Base-by-base conservation (phyloP, 1,140 invertebrate species). In the Choristoneura fumiferana region DNA sequence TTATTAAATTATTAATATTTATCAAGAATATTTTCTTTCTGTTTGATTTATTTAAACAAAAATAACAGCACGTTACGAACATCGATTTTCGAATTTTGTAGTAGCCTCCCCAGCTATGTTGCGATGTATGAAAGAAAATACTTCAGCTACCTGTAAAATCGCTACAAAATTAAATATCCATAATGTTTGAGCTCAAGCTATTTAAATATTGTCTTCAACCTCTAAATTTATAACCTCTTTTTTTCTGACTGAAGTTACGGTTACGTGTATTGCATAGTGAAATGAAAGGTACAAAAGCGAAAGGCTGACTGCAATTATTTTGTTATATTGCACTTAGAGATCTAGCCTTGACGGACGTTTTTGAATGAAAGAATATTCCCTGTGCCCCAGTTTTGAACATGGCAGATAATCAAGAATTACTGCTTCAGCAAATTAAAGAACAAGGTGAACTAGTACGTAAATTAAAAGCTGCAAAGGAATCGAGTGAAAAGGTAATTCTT, bases 391-490 rank as follows among this genome's bases (percentile, higher is more conserved):
- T 56, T 60, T 54, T 36, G 65, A 72, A 49, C 55, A 88, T 89
- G 86, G 71, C 83, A 60, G 83, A 86, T 45, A 57, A 54, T 57
- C 74, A 86, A 63, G 90, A 92, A 73, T 81, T 84, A 65, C 80
- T 94, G 69, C 80, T 92, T 69, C 91, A 93, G 78, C 89, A 92
- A 89, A 95, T 97, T 63, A 95, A 95, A 90, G 84, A 91, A 69
- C 96, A 97, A 89, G 93, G 95, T 59, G 94, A 96, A 84, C 71
- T 95, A 63, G 95, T 97, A 8, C 89, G 95, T 78, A 93, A 94
- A 89, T 87, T 97, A 58, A 97, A 97, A 90, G 89, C 93, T 63
- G 91, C 93, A 9, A 96, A 96, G 85, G 95, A 95, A 78, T 92
- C 93, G 33, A 92, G 90, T 82, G 91, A 92, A 65, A 92, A 93